These are phyloP conservation scores for Ammospiza nelsoni DNA, from an alignment of 2,113 vertebrate species.

Conservation along the genomic window DNA sequence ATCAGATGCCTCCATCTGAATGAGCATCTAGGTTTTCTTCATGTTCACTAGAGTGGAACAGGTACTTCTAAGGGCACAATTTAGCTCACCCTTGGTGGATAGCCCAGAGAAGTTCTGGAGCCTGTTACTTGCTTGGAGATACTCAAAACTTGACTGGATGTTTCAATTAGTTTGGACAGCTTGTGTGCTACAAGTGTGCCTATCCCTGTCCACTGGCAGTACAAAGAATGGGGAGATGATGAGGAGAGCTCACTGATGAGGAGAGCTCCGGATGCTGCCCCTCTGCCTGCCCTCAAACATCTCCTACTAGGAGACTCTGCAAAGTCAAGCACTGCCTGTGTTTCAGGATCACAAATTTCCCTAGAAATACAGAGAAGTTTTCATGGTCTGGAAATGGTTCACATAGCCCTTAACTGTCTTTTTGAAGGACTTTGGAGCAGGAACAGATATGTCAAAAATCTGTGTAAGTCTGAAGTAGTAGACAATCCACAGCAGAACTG, in stretches of 20 bases:
- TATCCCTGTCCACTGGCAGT: not conserved
- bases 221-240: not conserved
- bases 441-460: not conserved
- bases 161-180: not conserved
- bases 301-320: not conserved
- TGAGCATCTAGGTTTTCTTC: not conserved
- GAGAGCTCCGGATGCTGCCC: not conserved
- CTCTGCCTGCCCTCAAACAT: not conserved
- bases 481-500: not conserved
- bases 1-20: not conserved
- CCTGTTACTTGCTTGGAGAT: not conserved
- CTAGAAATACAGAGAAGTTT: not conserved
- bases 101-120: not conserved
- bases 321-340: not conserved
- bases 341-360: not conserved
- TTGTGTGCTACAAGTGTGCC: not conserved
- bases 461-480: not conserved
- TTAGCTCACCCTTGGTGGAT: not conserved
- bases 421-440: not conserved
- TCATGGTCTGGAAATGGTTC: not conserved
- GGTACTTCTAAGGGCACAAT: not conserved
- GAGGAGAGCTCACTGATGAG: not conserved
- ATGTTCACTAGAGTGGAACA: not conserved
- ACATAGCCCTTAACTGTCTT: not conserved
- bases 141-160: not conserved